phyloP scores from a whole-genome alignment of 2,888 invertebrate species.

The Eudasyphora cyanicolor region DNA sequence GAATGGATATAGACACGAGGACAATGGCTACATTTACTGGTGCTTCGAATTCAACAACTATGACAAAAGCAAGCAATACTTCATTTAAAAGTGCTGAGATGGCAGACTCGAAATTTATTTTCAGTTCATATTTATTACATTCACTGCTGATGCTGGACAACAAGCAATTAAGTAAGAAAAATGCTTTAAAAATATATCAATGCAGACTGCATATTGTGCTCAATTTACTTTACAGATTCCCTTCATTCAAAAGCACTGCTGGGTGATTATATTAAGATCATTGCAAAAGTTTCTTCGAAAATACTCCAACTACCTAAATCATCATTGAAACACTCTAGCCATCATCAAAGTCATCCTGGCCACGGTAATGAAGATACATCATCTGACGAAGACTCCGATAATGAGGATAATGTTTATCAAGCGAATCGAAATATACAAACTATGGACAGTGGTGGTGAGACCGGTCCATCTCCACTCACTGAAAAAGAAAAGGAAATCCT shows the following conservation, averaged over 20 bases:
- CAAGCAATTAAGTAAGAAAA: constrained; percentile 72
- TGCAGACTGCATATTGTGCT: not conserved
- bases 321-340: constrained; percentile 70
- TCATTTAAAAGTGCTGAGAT: not conserved
- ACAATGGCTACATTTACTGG: constrained; percentile 56
- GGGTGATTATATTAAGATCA: constrained; percentile 76
- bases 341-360: constrained; percentile 70
- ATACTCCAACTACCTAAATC: constrained; percentile 78
- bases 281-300: constrained; percentile 77
- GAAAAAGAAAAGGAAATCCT: constrained; percentile 74
- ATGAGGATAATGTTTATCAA: constrained; percentile 61
- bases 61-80: not conserved
- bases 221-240: constrained; percentile 65
- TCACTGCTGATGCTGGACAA: constrained; percentile 77
- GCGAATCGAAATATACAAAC: constrained; percentile 66
- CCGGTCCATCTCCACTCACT: constrained; percentile 66
- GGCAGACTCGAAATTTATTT: constrained; percentile 62
- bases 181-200: not conserved
- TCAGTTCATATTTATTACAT: constrained; percentile 77
- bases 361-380: constrained; percentile 71
- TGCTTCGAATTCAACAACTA: constrained; percentile 34
- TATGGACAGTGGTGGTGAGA: constrained; percentile 59
- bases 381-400: constrained; percentile 72
- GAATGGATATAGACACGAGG: constrained; percentile 67
- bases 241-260: constrained; percentile 71